Evolutionary conservation across 1,140 invertebrate genomes (phyloP).

Genomic region (Rhyzopertha dominica): DNA sequence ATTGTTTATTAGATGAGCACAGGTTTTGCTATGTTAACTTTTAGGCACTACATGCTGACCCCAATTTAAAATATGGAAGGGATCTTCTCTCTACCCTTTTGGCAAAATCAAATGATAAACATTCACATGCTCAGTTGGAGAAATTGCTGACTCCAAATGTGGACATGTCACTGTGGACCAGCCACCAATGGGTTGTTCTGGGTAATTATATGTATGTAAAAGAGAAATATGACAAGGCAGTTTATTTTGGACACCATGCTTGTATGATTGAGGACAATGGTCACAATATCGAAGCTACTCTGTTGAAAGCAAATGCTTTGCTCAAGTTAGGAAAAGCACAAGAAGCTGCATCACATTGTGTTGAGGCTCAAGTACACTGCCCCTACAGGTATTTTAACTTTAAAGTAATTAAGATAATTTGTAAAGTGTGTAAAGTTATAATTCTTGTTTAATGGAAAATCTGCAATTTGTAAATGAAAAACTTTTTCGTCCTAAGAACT

Average conservation of each 20-base stretch:
- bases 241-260: constrained; percentile 46
- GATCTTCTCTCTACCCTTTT: constrained; percentile 36
- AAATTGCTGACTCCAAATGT: constrained; percentile 32
- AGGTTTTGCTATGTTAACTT: constrained; percentile 10
- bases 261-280: constrained; percentile 36
- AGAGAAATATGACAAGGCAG: constrained; percentile 41
- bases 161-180: constrained; percentile 31
- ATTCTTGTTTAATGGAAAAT: too few relatives aligned
- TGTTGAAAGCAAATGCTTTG: constrained; percentile 67
- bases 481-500: too few relatives aligned
- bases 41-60: constrained; percentile 35
- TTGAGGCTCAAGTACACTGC: constrained; percentile 63
- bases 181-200: constrained; percentile 41
- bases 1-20: not conserved
- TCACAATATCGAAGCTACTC: constrained; percentile 61
- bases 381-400: constrained; percentile 47
- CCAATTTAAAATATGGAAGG: constrained; percentile 33
- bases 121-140: constrained; percentile 34
- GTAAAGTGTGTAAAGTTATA: too few relatives aligned
- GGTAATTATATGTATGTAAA: constrained; percentile 37
- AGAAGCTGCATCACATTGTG: constrained; percentile 65
- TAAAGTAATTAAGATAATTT: constrained; percentile 4
- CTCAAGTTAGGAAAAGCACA: constrained; percentile 66
- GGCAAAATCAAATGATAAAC: constrained; percentile 31
- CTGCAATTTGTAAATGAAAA: too few relatives aligned